Evolutionary conservation across 2,888 invertebrate species (phyloP).

Genomic region (Aspidiotus destructor): DNA sequence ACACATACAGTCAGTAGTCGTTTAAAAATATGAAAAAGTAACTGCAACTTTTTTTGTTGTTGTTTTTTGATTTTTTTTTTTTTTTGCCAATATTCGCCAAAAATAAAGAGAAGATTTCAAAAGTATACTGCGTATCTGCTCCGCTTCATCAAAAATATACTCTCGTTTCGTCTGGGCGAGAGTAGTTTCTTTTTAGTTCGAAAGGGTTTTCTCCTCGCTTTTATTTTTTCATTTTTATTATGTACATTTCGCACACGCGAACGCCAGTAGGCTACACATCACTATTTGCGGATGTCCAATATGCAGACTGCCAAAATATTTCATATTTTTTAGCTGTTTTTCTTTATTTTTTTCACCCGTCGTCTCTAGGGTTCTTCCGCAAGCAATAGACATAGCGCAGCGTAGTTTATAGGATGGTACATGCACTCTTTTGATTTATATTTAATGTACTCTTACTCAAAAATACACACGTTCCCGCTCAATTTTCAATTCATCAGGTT

Average conservation of each 20-base stretch:
- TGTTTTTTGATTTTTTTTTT: neutral
- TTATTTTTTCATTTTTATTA: neutral
- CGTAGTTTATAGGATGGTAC: too few species aligned
- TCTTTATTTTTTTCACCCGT: neutral
- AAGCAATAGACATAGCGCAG: neutral
- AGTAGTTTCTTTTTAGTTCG: conserved; percentile 3
- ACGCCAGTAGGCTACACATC: neutral
- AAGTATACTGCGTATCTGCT: conserved; percentile 22
- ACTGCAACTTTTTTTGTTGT: conserved; percentile 9
- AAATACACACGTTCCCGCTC: neutral
- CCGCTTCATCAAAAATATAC: conserved; percentile 30
- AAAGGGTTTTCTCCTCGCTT: conserved; percentile 17
- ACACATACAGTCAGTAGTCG: conserved; percentile 4
- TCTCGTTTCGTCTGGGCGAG: conserved; percentile 10
- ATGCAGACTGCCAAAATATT: conserved; percentile 24
- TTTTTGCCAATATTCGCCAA: too few species aligned
- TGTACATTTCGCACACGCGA: neutral
- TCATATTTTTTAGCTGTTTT: conserved; percentile 16
- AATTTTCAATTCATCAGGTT: neutral
- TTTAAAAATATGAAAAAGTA: conserved; percentile 29
- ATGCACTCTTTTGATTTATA: neutral
- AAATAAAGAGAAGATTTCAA: conserved; percentile 10
- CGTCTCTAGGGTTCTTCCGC: neutral
- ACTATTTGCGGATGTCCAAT: conserved; percentile 21
- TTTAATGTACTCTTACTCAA: neutral